Conservation (phyloP, 2,888 invertebrate genomes). For the Eurytoma adleriae region DNA sequence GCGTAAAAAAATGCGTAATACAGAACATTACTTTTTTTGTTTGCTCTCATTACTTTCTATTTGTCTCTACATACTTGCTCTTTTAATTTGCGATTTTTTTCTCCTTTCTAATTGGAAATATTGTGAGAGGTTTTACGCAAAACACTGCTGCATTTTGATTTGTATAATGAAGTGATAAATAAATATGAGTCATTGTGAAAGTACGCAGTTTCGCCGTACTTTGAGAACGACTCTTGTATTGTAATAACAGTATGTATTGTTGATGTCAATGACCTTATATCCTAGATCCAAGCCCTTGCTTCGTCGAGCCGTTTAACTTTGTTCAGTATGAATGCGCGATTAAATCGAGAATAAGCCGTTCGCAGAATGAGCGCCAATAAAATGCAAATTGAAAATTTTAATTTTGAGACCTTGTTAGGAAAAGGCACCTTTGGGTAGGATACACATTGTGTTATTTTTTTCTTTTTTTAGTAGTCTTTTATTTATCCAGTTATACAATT, state of each 20-base stretch:
- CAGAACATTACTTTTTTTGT: constrained; percentile 26
- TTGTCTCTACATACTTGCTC: too few relatives aligned
- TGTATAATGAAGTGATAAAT: constrained; percentile 50
- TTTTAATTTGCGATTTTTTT: constrained; percentile 1
- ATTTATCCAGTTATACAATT: constrained; percentile 11
- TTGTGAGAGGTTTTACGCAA: constrained; percentile 41
- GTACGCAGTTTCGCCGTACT: constrained; percentile 41
- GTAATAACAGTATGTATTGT: constrained; percentile 29
- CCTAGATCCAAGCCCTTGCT: not conserved
- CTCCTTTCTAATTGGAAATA: constrained; percentile 16
- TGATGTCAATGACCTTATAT: constrained; percentile 43
- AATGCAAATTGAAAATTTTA: constrained; percentile 59
- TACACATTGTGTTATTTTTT: not conserved
- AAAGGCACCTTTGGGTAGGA: constrained; percentile 67
- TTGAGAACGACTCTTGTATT: constrained; percentile 41
- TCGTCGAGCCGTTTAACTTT: not conserved
- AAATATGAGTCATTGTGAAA: constrained; percentile 43
- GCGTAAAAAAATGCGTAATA: constrained; percentile 10
- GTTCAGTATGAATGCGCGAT: not conserved
- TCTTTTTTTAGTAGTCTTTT: not conserved
- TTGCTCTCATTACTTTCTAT: not conserved
- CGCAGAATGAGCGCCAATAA: constrained; percentile 11
- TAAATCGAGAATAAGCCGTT: not conserved
- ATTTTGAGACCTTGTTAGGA: constrained; percentile 63
- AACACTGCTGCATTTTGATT: constrained; percentile 46